Percentiles rank a stretch among this genome's conserved stretches.
phyloP scores from a whole-genome alignment of 2,888 invertebrate genomes.

The Pyrochroa serraticornis region DNA sequence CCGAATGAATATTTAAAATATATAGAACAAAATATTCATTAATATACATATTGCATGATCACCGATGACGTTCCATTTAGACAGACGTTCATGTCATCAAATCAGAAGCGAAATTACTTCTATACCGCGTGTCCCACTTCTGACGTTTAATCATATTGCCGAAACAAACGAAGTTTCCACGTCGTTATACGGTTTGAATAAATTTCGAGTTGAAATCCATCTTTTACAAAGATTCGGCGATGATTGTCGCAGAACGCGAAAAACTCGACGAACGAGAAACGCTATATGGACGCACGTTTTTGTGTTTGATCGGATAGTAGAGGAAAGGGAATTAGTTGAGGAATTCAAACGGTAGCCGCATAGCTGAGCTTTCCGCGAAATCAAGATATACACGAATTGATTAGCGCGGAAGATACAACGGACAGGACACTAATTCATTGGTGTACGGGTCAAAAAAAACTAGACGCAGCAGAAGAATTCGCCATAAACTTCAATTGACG shows the following conservation, averaged over 20 bases:
- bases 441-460: no score
- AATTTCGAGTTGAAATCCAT: no score
- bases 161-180: no score
- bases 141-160: no score
- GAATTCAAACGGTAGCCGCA: constrained; percentile 39
- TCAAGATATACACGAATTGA: constrained; percentile 27
- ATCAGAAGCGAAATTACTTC: constrained; percentile 8
- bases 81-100: constrained; percentile 29
- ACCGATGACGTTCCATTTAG: constrained; percentile 36
- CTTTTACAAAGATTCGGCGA: no score
- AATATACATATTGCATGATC: constrained; percentile 44
- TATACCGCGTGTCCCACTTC: no score
- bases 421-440: constrained; percentile 2
- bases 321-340: constrained; percentile 25
- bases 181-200: no score
- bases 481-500: no score
- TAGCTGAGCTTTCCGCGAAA: constrained; percentile 30
- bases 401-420: background rate
- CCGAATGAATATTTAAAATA: constrained; percentile 36
- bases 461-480: no score
- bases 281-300: no score
- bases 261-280: no score
- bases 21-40: constrained; percentile 40
- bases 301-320: background rate
- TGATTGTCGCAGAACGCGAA: no score